Conservation (phyloP, 2,888 invertebrate species). For the Ochropleura leucogaster region DNA sequence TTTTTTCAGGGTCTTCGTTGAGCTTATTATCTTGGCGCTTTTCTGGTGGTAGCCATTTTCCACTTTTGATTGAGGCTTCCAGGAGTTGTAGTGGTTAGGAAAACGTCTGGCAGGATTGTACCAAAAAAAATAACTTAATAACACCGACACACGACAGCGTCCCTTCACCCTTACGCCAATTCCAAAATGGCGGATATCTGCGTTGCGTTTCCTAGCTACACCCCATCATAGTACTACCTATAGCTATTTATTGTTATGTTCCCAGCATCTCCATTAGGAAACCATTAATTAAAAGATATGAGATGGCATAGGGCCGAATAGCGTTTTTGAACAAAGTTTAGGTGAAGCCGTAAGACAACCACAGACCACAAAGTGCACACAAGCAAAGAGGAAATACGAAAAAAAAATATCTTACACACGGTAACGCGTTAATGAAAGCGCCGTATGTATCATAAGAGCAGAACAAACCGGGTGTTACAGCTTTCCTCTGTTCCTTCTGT, state of each 20-base stretch:
- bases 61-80: no score
- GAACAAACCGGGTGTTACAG: background rate
- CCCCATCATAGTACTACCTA: background rate
- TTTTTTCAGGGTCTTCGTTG: no score
- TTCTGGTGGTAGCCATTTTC: no score
- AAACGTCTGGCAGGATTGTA: no score
- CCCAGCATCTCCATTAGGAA: background rate
- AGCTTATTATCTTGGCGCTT: no score
- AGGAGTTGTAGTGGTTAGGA: no score
- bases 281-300: background rate
- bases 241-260: slow-evolving; percentile 7
- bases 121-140: no score
- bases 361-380: no score
- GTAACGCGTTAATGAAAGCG: background rate
- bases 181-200: no score
- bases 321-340: background rate
- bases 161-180: no score
- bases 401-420: background rate
- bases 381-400: background rate
- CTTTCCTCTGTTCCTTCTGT: slow-evolving; percentile 6
- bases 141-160: no score
- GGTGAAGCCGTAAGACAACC: background rate
- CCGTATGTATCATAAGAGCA: background rate
- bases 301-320: background rate
- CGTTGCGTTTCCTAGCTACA: background rate